Evolutionary conservation across 2,113 vertebrate genomes (phyloP).

Genomic region (Gadus chalcogrammus): DNA sequence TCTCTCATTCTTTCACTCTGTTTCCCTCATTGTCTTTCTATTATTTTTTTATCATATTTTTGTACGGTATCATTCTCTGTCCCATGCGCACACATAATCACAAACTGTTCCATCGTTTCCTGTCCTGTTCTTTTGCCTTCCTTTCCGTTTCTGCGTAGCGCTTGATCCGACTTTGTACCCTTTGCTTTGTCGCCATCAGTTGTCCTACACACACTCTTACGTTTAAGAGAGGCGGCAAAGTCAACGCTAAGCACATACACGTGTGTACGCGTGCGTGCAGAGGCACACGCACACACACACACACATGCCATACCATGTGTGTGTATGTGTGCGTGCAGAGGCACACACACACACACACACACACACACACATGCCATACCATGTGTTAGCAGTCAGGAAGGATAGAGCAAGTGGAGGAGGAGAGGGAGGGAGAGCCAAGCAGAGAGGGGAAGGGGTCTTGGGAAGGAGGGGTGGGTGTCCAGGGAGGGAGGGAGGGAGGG

Average conservation of each 20-base stretch:
- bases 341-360: neutral
- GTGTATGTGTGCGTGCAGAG: neutral
- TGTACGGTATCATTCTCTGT: constrained; percentile 1
- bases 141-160: constrained; percentile 50
- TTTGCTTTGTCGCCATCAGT: neutral
- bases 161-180: neutral
- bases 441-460: constrained; percentile 30
- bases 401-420: constrained; percentile 6
- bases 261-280: no score
- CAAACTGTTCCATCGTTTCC: constrained; percentile 33
- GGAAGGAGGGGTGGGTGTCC: neutral
- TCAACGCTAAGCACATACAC: neutral
- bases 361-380: neutral
- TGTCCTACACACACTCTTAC: neutral
- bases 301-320: neutral
- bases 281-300: neutral
- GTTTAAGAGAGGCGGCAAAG: neutral
- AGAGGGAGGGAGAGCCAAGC: constrained; percentile 65
- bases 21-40: constrained; percentile 10
- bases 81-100: neutral
- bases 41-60: constrained; percentile 13
- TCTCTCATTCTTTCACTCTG: constrained; percentile 8
- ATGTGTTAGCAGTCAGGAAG: constrained; percentile 48
- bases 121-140: constrained; percentile 60
- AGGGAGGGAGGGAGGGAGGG: constrained; percentile 9